A percentile compares a stretch with the other conserved stretches of the same genome.
These are phyloP conservation scores for Pseudococcus longispinus DNA, from an alignment of 2,888 invertebrate species.

Conservation along the genomic window DNA sequence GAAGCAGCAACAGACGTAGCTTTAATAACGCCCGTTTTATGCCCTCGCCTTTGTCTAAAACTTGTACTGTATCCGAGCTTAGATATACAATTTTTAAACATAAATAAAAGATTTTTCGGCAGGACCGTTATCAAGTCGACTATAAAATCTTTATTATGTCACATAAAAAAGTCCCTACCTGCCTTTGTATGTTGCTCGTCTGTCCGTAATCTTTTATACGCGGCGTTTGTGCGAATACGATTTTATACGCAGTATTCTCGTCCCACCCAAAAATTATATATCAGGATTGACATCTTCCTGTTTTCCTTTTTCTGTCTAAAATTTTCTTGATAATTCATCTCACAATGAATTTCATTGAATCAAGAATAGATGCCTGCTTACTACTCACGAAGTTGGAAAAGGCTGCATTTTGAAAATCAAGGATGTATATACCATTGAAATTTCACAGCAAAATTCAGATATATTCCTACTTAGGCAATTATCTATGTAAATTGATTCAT, in stretches of 20 bases:
- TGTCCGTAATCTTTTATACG: slow-evolving; percentile 4
- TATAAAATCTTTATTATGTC: slow-evolving; percentile 33
- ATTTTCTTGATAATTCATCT: not conserved
- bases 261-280: not conserved
- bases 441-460: too few relatives aligned
- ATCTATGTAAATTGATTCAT: too few relatives aligned
- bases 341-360: too few relatives aligned
- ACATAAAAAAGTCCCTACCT: slow-evolving; percentile 15
- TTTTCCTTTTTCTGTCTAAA: not conserved
- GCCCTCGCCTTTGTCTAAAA: slow-evolving; percentile 5
- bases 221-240: not conserved
- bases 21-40: slow-evolving; percentile 2
- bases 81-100: not conserved
- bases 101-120: slow-evolving; percentile 42
- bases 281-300: not conserved
- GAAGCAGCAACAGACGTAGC: slow-evolving; percentile 24
- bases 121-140: slow-evolving; percentile 14
- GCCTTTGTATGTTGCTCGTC: not conserved
- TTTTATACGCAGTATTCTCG: not conserved
- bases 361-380: too few relatives aligned
- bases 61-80: not conserved
- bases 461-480: too few relatives aligned
- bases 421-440: too few relatives aligned
- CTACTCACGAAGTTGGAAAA: too few relatives aligned
- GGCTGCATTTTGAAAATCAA: too few relatives aligned